Conservation (phyloP, 2,888 invertebrate genomes). For the Trypoxylon attenuatum region DNA sequence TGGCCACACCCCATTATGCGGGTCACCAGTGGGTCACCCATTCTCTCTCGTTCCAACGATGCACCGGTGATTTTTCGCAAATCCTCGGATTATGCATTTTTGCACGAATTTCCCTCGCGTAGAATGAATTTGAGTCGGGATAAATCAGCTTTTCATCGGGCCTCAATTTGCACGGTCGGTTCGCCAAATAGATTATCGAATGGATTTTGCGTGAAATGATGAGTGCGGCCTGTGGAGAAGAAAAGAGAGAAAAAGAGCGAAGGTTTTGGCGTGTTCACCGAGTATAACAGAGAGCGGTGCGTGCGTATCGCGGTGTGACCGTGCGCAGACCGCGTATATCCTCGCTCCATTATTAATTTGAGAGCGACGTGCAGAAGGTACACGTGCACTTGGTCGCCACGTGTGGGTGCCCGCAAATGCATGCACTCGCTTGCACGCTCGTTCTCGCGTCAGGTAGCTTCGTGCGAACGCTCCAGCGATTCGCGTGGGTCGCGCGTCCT, state of each 20-base stretch:
- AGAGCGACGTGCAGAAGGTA: constrained; percentile 41
- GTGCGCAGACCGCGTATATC: constrained; percentile 70
- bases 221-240: too few species aligned
- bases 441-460: background rate
- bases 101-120: too few species aligned
- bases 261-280: constrained; percentile 25
- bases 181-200: background rate
- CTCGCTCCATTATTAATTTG: constrained; percentile 70
- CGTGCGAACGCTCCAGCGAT: constrained; percentile 26
- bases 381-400: constrained; percentile 41
- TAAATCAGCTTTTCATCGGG: too few species aligned
- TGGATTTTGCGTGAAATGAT: too few species aligned
- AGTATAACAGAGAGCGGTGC: constrained; percentile 50
- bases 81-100: too few species aligned
- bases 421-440: constrained; percentile 7
- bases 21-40: too few species aligned
- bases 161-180: background rate
- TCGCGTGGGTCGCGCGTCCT: constrained; percentile 21
- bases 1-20: too few species aligned
- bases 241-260: too few species aligned
- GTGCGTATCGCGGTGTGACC: constrained; percentile 58
- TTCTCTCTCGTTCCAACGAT: too few species aligned
- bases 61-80: too few species aligned
- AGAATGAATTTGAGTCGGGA: too few species aligned
- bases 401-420: constrained; percentile 40